A percentile compares a stretch with the other conserved stretches of the same genome.
phyloP scores from a whole-genome alignment of 2,888 invertebrate genomes.

The Melanchra persicariae region DNA sequence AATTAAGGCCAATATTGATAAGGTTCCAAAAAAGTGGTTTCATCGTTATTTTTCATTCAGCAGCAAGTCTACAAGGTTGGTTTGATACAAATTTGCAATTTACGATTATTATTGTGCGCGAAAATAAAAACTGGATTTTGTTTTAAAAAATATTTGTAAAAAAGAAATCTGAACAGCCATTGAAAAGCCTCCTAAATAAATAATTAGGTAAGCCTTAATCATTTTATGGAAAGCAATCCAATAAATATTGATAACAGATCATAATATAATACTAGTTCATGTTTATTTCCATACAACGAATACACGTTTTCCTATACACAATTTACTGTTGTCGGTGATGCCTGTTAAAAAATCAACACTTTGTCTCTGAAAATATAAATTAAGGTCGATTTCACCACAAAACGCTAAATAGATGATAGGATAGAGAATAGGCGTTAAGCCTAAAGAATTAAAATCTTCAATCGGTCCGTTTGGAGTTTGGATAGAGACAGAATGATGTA shows the following conservation, averaged over 20 bases:
- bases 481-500: neutral
- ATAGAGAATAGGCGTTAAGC: too few relatives aligned
- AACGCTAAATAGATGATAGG: neutral
- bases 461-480: neutral
- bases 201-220: constrained; percentile 29
- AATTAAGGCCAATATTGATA: constrained; percentile 59
- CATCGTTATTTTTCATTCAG: constrained; percentile 21
- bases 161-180: neutral
- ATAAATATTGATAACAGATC: constrained; percentile 9
- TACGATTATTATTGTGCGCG: neutral
- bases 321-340: neutral
- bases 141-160: neutral
- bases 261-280: constrained; percentile 8
- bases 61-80: constrained; percentile 13
- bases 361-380: constrained; percentile 4
- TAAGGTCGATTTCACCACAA: neutral
- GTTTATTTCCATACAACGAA: constrained; percentile 43
- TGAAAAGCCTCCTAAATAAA: constrained; percentile 10
- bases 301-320: constrained; percentile 5
- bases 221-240: constrained; percentile 13
- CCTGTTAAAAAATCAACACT: constrained; percentile 3
- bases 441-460: too few relatives aligned
- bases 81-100: constrained; percentile 4
- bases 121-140: neutral
- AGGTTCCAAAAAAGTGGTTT: constrained; percentile 39